Conservation (phyloP, 2,888 invertebrate genomes). For the Molorchus minor region DNA sequence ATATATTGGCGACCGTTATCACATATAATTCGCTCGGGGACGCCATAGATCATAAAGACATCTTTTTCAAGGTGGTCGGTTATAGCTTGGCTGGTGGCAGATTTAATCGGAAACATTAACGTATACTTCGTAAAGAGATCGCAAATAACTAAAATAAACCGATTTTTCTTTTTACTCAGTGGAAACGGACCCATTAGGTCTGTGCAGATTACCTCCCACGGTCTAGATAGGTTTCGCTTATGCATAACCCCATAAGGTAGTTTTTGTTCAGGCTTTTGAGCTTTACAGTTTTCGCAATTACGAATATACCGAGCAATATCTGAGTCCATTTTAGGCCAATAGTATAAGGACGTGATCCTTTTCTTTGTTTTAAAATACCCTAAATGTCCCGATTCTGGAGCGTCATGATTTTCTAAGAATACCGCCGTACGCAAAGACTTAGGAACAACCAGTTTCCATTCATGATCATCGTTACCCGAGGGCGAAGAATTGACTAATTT, state of each 20-base stretch:
- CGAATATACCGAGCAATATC: constrained; percentile 20
- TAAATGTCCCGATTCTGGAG: constrained; percentile 15
- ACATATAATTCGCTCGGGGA: too few species aligned
- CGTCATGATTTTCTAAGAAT: constrained; percentile 14
- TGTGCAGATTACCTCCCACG: constrained; percentile 23
- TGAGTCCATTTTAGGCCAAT: constrained; percentile 21
- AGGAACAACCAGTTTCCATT: constrained; percentile 28
- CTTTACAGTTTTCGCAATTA: constrained; percentile 22
- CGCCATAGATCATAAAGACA: constrained; percentile 35
- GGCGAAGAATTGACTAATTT: constrained; percentile 24
- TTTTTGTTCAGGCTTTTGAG: constrained; percentile 24
- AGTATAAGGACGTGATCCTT: constrained; percentile 11
- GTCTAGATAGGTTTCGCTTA: constrained; percentile 4
- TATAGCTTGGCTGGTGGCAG: too few species aligned
- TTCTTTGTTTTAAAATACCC: constrained; percentile 24
- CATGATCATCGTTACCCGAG: constrained; percentile 12
- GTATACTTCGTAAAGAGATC: constrained; percentile 24
- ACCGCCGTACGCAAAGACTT: constrained; percentile 9
- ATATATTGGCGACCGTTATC: too few species aligned
- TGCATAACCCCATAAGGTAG: constrained; percentile 29
- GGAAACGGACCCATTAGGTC: constrained; percentile 34
- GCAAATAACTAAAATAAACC: constrained; percentile 18
- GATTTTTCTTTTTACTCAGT: constrained; percentile 1
- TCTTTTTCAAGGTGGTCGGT: too few species aligned
- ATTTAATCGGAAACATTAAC: not conserved